phyloP scores from a whole-genome alignment of 2,113 vertebrate genomes.

The Piaya cayana region DNA sequence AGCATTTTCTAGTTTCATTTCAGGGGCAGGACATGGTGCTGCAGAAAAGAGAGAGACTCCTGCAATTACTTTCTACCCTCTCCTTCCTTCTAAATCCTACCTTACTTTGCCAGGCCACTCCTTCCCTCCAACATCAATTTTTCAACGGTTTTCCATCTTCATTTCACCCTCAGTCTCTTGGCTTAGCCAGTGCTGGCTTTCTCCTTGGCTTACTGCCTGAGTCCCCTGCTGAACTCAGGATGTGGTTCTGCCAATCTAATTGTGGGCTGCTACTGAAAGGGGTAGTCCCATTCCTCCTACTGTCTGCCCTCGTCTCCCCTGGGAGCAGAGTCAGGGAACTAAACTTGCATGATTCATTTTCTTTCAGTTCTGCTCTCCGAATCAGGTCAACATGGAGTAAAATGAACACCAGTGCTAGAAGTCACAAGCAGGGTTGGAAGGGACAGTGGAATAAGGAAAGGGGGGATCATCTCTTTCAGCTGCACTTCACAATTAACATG shows the following conservation, averaged over 20 bases:
- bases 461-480: not conserved
- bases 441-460: not conserved
- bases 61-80: not conserved
- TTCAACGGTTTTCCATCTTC: conserved; percentile 4
- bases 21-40: not conserved
- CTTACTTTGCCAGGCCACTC: not conserved
- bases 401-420: conserved; percentile 12
- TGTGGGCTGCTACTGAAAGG: conserved; percentile 56
- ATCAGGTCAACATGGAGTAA: not conserved
- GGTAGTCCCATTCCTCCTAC: conserved; percentile 3
- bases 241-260: conserved; percentile 58
- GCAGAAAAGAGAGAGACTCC: not conserved
- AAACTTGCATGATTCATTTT: not conserved
- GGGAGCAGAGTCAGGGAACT: conserved; percentile 28
- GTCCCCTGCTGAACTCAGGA: conserved; percentile 60
- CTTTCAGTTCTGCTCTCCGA: conserved; percentile 6
- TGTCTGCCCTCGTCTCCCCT: conserved; percentile 28
- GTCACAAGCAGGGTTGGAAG: not conserved
- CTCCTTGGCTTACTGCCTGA: conserved; percentile 40
- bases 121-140: not conserved
- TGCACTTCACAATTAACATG: not conserved
- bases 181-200: conserved; percentile 38
- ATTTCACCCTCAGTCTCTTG: conserved; percentile 37
- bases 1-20: not conserved
- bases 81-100: not conserved